These are phyloP conservation scores for Dicaeum eximium DNA, from an alignment of 2,113 vertebrate species.

Conservation along the genomic window DNA sequence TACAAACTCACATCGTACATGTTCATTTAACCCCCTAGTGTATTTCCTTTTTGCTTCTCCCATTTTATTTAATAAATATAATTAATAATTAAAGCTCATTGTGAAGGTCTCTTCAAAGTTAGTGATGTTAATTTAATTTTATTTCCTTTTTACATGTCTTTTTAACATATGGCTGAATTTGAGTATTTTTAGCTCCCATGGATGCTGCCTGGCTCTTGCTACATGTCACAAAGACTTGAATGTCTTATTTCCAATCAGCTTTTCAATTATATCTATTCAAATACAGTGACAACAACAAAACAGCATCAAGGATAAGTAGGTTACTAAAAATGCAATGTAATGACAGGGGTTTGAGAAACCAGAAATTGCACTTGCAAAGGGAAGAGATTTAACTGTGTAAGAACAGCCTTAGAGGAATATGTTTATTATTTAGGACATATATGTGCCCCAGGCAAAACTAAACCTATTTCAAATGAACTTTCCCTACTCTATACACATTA, in stretches of 20 bases:
- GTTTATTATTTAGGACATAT: constrained; percentile 24
- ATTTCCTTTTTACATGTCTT: not conserved
- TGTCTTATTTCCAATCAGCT: not conserved
- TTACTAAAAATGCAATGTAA: constrained; percentile 5
- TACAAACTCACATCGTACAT: not conserved
- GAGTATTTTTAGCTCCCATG: not conserved
- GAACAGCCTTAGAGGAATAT: not conserved
- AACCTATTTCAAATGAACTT: not conserved
- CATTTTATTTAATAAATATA: not conserved
- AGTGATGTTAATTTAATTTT: not conserved
- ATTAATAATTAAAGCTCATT: not conserved
- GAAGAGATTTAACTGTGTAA: not conserved
- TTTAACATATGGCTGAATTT: not conserved
- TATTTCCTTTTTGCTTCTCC: not conserved
- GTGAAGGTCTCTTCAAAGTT: not conserved
- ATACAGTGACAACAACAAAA: not conserved
- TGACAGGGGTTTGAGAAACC: not conserved
- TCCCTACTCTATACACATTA: not conserved
- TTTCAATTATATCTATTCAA: constrained; percentile 1
- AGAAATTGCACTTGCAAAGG: not conserved
- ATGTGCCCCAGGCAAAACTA: not conserved
- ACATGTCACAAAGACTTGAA: not conserved
- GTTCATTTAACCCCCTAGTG: not conserved
- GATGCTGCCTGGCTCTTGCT: not conserved
- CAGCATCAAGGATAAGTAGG: not conserved